These are phyloP conservation scores for Boloria selene DNA, from an alignment of 2,888 invertebrate genomes.

Conservation along the genomic window DNA sequence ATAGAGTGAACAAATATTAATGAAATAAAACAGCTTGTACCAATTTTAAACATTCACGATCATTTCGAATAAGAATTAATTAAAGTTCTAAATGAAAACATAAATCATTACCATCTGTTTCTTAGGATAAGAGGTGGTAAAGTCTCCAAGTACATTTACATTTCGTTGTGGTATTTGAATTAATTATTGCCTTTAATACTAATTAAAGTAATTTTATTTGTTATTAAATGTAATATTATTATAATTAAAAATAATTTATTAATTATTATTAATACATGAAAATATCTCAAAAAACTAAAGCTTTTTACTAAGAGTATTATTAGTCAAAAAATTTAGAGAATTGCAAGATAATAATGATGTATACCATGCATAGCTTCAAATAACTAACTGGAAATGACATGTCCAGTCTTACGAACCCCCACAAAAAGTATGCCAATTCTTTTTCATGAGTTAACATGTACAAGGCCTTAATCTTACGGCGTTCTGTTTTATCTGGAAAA, in stretches of 20 bases:
- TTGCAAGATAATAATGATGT: constrained; percentile 69
- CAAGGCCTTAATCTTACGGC: constrained; percentile 66
- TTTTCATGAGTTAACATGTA: constrained; percentile 63
- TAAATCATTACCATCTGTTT: background rate
- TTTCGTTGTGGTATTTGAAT: background rate
- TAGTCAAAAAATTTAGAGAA: constrained; percentile 69
- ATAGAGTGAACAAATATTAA: background rate
- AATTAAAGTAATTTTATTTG: background rate
- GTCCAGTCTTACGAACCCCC: constrained; percentile 64
- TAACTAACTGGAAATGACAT: constrained; percentile 71
- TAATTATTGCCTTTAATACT: background rate
- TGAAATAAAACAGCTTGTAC: background rate
- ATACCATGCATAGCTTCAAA: constrained; percentile 66
- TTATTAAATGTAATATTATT: too few relatives aligned
- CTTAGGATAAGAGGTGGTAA: background rate
- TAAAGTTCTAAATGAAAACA: background rate
- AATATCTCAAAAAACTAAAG: background rate
- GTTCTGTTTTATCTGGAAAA: constrained; percentile 62
- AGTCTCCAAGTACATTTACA: background rate
- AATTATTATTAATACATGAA: too few relatives aligned
- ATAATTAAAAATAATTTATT: background rate
- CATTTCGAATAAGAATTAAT: background rate
- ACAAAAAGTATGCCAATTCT: constrained; percentile 63
- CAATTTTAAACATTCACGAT: background rate
- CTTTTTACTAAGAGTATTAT: background rate